Percentiles rank a stretch among this genome's conserved stretches.
phyloP scores from a whole-genome alignment of 1,140 invertebrate genomes.

The Drosophila punjabiensis region DNA sequence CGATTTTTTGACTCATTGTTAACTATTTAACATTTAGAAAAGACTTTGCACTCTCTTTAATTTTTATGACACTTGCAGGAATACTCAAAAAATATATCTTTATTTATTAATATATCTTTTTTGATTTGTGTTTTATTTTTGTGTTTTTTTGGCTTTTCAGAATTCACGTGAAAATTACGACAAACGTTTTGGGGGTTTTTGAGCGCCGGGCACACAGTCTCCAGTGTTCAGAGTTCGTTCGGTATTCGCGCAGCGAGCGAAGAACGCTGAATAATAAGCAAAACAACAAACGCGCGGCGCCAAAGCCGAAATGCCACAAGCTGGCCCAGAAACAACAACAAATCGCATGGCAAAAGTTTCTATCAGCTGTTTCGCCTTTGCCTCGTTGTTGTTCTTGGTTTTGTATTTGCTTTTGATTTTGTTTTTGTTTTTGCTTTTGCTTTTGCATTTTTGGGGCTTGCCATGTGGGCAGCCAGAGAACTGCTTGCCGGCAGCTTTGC shows the following conservation, averaged over 20 bases:
- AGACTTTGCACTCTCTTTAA: constrained; percentile 29
- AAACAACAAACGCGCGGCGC: constrained; percentile 56
- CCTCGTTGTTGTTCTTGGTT: constrained; percentile 6
- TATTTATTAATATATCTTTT: not conserved
- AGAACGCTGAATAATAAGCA: constrained; percentile 68
- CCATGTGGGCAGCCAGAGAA: not conserved
- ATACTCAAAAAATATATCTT: constrained; percentile 19
- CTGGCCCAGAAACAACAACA: constrained; percentile 22
- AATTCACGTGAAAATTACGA: constrained; percentile 28
- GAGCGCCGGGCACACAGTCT: constrained; percentile 73
- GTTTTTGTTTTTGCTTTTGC: constrained; percentile 10
- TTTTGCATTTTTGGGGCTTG: not conserved
- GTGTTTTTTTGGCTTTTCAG: constrained; percentile 21
- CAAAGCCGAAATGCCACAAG: constrained; percentile 53
- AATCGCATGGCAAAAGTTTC: constrained; percentile 38
- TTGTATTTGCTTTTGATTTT: constrained; percentile 13
- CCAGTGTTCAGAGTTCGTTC: constrained; percentile 32
- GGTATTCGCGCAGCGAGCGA: constrained; percentile 59
- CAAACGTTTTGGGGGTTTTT: constrained; percentile 45
- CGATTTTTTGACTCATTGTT: constrained; percentile 59
- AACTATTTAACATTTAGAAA: constrained; percentile 23
- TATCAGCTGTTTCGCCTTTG: constrained; percentile 24
- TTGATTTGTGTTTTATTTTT: constrained; percentile 27
- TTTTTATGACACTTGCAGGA: constrained; percentile 33
- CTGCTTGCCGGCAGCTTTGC: constrained; percentile 37